A percentile compares a stretch with the other conserved stretches of the same genome.
Conservation (phyloP, 1,140 invertebrate species). For the Ylistrum balloti region DNA sequence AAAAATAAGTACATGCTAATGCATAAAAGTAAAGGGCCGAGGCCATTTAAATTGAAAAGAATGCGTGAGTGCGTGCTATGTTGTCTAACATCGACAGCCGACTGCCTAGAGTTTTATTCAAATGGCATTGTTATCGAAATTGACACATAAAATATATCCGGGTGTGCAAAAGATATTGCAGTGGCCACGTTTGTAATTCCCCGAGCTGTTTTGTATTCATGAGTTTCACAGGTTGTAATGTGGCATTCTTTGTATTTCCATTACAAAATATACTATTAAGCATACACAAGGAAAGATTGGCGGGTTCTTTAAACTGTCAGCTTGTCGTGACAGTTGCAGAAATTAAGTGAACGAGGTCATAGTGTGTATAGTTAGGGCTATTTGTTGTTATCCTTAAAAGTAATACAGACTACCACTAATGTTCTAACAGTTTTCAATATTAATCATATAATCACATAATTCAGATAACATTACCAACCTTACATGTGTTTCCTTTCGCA, state of each 20-base stretch:
- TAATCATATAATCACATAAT: too few relatives aligned
- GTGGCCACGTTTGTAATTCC: slow-evolving; percentile 17
- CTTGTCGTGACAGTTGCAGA: not conserved
- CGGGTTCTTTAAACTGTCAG: not conserved
- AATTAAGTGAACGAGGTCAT: not conserved
- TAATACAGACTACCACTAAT: not conserved
- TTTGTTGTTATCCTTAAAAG: not conserved
- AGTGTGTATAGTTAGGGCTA: not conserved
- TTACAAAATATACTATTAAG: slow-evolving; percentile 20
- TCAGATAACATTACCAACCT: too few relatives aligned
- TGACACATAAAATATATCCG: slow-evolving; percentile 34
- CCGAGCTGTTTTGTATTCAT: not conserved
- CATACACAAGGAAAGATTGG: not conserved
- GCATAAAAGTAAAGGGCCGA: not conserved
- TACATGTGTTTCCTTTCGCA: too few relatives aligned
- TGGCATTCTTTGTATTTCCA: not conserved
- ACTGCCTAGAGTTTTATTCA: slow-evolving; percentile 11
- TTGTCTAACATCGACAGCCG: not conserved
- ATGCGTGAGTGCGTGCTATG: not conserved
- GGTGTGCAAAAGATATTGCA: slow-evolving; percentile 26
- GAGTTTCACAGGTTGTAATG: slow-evolving; percentile 27
- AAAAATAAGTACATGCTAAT: too few relatives aligned
- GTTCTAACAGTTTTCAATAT: too few relatives aligned
- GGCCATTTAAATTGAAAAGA: not conserved
- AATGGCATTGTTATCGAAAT: slow-evolving; percentile 34